Conservation (phyloP, 2,888 invertebrate species). For the Drosophila pseudotalamancana region DNA sequence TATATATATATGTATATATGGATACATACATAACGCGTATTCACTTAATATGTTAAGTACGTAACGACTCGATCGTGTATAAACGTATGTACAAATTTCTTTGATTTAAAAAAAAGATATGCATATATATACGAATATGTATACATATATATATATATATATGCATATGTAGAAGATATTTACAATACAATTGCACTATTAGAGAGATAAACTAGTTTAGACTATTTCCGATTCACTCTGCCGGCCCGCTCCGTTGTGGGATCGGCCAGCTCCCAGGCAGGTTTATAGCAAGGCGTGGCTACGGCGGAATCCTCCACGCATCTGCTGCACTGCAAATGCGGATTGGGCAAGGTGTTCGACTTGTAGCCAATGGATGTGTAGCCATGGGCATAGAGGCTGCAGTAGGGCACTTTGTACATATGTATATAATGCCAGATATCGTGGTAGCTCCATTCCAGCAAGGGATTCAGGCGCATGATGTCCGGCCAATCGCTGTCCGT, state of each 20-base stretch:
- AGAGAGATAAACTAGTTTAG: background rate
- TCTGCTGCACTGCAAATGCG: slow-evolving; percentile 85
- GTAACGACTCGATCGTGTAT: background rate
- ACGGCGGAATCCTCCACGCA: slow-evolving; percentile 43
- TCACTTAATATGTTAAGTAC: slow-evolving; percentile 3
- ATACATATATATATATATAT: background rate
- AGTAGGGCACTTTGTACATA: slow-evolving; percentile 93
- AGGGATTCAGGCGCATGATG: slow-evolving; percentile 93
- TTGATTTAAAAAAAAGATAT: background rate
- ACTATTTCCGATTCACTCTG: slow-evolving; percentile 56
- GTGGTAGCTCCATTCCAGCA: slow-evolving; percentile 96
- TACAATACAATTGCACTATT: slow-evolving; percentile 24
- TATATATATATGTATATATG: background rate
- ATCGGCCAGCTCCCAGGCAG: slow-evolving; percentile 88
- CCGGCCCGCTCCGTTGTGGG: slow-evolving; percentile 81
- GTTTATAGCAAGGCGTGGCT: slow-evolving; percentile 85
- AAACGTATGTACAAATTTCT: background rate
- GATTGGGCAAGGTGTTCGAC: slow-evolving; percentile 92
- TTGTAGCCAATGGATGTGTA: slow-evolving; percentile 95
- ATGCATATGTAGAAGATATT: slow-evolving; percentile 8
- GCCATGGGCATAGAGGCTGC: slow-evolving; percentile 94
- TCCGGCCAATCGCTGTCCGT: slow-evolving; percentile 97
- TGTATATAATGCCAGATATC: slow-evolving; percentile 96
- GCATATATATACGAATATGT: background rate
- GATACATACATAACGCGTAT: background rate